Percentiles rank a stretch among this genome's conserved stretches.
Conservation (phyloP, 2,888 invertebrate genomes). For the Autographa gamma region DNA sequence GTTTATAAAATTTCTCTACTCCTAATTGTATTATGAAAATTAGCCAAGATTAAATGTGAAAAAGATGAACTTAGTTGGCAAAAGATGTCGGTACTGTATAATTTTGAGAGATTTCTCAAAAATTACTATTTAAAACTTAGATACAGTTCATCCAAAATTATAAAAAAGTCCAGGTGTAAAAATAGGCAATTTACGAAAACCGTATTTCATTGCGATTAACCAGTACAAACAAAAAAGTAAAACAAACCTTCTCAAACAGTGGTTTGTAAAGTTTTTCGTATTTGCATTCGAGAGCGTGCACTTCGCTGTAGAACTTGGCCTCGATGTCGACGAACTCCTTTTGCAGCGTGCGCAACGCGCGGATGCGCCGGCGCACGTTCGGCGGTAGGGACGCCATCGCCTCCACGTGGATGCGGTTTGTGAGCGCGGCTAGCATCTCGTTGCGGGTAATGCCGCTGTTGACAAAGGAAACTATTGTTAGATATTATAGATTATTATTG, state of each 20-base stretch:
- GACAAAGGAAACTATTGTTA: constrained; percentile 22
- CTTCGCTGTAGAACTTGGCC: constrained; percentile 97
- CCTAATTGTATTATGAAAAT: too few species aligned
- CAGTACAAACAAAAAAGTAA: not conserved
- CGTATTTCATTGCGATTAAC: not conserved
- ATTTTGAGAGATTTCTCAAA: too few species aligned
- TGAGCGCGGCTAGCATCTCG: constrained; percentile 89
- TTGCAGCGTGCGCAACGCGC: constrained; percentile 96
- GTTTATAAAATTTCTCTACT: too few species aligned
- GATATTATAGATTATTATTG: not conserved
- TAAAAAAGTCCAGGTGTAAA: too few species aligned
- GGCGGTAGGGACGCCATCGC: constrained; percentile 91
- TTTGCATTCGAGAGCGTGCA: constrained; percentile 97
- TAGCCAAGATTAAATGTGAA: too few species aligned
- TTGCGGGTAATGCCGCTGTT: constrained; percentile 84
- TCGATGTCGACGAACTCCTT: constrained; percentile 95
- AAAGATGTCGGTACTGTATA: too few species aligned
- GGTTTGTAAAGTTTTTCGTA: constrained; percentile 94
- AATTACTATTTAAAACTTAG: too few species aligned
- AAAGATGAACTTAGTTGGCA: too few species aligned
- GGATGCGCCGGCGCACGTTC: constrained; percentile 93
- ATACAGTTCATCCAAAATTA: too few species aligned
- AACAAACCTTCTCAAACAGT: constrained; percentile 92
- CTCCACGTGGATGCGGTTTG: constrained; percentile 89
- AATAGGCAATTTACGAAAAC: too few species aligned